Percentiles rank a stretch among this genome's conserved stretches.
Conservation (phyloP, 2,797 vertebrate genomes). For the Geotrypetes seraphini region DNA sequence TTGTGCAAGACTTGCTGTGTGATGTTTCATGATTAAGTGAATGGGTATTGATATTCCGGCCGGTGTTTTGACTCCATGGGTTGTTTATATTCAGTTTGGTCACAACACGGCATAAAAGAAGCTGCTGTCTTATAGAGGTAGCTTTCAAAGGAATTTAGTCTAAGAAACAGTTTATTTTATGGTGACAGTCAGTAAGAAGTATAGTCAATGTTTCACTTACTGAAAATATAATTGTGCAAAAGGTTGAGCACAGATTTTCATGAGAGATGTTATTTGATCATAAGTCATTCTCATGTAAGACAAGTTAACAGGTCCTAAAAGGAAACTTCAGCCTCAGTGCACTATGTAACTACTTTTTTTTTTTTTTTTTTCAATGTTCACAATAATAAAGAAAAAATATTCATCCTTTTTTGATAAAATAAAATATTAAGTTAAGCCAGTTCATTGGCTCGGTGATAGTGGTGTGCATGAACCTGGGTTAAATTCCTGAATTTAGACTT, state of each 20-base stretch:
- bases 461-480: too few species aligned
- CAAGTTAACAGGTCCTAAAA: conserved; percentile 34
- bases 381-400: too few species aligned
- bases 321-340: too few species aligned
- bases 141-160: conserved; percentile 13
- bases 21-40: conserved; percentile 48
- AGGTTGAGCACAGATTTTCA: conserved; percentile 32
- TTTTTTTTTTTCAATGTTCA: too few species aligned
- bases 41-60: conserved; percentile 55
- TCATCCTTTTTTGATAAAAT: too few species aligned
- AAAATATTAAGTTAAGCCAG: too few species aligned
- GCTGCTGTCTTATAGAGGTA: conserved; percentile 42
- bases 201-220: conserved; percentile 29
- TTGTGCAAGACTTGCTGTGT: conserved; percentile 10
- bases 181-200: conserved; percentile 35
- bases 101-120: conserved; percentile 59
- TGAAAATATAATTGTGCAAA: conserved; percentile 46
- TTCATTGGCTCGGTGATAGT: too few species aligned
- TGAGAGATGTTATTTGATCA: conserved; percentile 37
- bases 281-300: conserved; percentile 39
- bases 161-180: conserved; percentile 28
- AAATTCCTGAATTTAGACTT: too few species aligned
- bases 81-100: conserved; percentile 56
- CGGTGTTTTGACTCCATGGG: conserved; percentile 52
- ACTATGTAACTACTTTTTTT: too few species aligned